Base-by-base conservation (phyloP, 1,140 invertebrate genomes). In the Stegodyphus dumicola region DNA sequence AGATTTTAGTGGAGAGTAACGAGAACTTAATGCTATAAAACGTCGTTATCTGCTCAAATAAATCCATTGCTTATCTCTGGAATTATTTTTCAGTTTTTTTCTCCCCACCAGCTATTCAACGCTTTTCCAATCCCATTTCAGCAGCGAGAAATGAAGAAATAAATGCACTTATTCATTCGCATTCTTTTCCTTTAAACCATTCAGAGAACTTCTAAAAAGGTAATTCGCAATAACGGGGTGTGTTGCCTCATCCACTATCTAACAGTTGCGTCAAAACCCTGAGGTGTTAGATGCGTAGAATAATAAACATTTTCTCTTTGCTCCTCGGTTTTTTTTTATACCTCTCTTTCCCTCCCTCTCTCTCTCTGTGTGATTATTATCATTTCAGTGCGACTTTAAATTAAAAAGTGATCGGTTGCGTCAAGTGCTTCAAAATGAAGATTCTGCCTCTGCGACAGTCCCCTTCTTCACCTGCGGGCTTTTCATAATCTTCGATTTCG, bases 21-120 rank as follows among this genome's bases (percentile, higher is more conserved):
- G 54, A 18, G n/a, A 60, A 76, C 74, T 56, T 76, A 76, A 76
- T 76, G n/a, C 33, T 48, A 54, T 60, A 60, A 60, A 48, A 76
- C 17, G 13, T 60, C 74, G 74, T 76, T 76, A 76, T 18, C 74
- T 60, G 9, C 74, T 60, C 65, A n/a, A 7, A 7, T 67, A 67
- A 67, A 67, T 67, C 65, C 17, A 9, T 7, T 67, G 17, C 65
- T 67, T 67, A 67, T 67, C 65, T 17, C 11, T 7, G 17, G n/a
- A 67, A 1, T 67, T 67, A 67, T 67, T 9, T 60, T 60, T 15
- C 33, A 33, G 33, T 33, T 33, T 33, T 33, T 60, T 60, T 60
- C 56, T 60, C 56, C 56, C 9, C 56, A 15, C 15, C 56, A 9
- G 15, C 56, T 60, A 15, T 60, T 15, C 9, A 60, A 60, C 9